Evolutionary conservation across 2,113 vertebrate genomes (phyloP), one percentile per base, ranked within the genome.

Genomic region (Platichthys stellatus): DNA sequence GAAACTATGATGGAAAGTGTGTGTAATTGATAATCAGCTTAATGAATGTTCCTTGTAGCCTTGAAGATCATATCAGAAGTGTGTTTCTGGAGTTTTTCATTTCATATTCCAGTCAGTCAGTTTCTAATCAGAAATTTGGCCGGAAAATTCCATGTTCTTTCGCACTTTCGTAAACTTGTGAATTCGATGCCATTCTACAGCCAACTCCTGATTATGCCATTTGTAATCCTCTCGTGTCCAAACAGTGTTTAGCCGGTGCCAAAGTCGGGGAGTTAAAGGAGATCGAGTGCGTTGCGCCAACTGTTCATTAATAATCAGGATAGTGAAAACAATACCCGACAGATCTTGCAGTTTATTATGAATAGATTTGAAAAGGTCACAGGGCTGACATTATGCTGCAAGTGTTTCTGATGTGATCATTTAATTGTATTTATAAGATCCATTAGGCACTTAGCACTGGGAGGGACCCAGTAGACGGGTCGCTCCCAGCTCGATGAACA

Each of bases 371-470:
- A 51, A 53, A 65, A 68, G 47, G 31, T 70, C 17, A 56, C 26
- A 58, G 24, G 38, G 26, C 31, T 61, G 61, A 68, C 26, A 20
- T 13, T 38, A 0, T 8, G 49, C 49, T 20, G 5, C 51, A 54
- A 4, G 6, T 54, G 20, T n/a, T 54, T 53, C 51, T 49, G 17
- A 4, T 49, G 17, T 51, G 47, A 51, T 51, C 18, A n/a, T 24
- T 53, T 58, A 63, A n/a, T 57, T 71, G 62, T 40, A 75, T 63
- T 72, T 78, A 60, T 18, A 31, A 59, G 70, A 80, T 54, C 40
- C 72, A 74, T 78, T 78, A 74, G 62, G 63, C 65, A 31, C 78
- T 86, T 35, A 40, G 72, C 73, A 40, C 45, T 31, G 58, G 13
- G 58, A 61, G 15, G 14, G 17, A 38, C 28, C 59, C 59, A 38